Conservation (phyloP, 2,797 vertebrate genomes). For the Gobionotothen gibberifrons region DNA sequence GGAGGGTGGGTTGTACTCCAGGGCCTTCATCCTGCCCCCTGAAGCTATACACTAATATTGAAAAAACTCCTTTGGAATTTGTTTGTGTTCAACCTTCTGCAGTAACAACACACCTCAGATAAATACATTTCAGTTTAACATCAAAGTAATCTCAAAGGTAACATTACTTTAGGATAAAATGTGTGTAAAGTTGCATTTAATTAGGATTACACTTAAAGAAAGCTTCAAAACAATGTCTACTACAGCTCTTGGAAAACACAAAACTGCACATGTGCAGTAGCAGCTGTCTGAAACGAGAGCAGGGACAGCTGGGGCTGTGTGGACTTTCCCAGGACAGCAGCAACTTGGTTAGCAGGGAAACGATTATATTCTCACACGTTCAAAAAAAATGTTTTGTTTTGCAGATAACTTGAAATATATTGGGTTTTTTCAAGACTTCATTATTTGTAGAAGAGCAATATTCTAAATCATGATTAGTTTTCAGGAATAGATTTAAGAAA, state of each 20-base stretch:
- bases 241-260: too few relatives aligned
- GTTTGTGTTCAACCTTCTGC: too few relatives aligned
- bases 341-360: neutral
- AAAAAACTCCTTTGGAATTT: too few relatives aligned
- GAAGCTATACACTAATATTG: neutral
- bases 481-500: neutral
- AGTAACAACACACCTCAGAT: too few relatives aligned
- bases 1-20: constrained; percentile 5
- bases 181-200: too few relatives aligned
- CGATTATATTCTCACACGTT: neutral
- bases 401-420: neutral
- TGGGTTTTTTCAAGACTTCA: neutral
- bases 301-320: constrained; percentile 20
- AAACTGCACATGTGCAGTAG: neutral
- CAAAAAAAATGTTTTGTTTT: too few relatives aligned
- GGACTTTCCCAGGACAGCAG: neutral
- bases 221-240: too few relatives aligned
- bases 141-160: too few relatives aligned
- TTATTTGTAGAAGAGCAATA: too few relatives aligned
- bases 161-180: too few relatives aligned
- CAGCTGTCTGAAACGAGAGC: constrained; percentile 15
- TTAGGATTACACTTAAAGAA: too few relatives aligned
- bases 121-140: too few relatives aligned
- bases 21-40: neutral
- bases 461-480: neutral